Evolutionary conservation across 2,113 vertebrate species (phyloP).

Genomic region (Cheirogaleus medius): DNA sequence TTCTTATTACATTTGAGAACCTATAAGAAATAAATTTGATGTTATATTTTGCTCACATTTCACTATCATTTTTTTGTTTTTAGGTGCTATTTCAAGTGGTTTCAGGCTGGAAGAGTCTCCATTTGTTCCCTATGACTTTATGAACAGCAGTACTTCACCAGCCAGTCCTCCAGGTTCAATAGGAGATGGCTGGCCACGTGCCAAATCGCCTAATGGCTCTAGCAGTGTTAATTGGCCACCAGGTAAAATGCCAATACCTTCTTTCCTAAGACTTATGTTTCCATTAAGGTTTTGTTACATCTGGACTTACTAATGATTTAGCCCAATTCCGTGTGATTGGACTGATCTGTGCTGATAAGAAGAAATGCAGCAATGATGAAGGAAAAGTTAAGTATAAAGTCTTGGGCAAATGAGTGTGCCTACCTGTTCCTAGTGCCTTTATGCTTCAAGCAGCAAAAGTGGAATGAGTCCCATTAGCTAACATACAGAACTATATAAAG

Average conservation of each 20-base stretch:
- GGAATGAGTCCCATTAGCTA: rapidly evolving
- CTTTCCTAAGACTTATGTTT: rapidly evolving
- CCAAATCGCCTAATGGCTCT: slow-evolving; percentile 99
- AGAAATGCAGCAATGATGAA: neutral
- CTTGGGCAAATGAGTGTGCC: neutral
- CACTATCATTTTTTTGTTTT: rapidly evolving
- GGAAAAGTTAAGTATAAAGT: no score
- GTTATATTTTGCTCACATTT: neutral
- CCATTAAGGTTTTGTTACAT: rapidly evolving
- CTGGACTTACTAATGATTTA: neutral
- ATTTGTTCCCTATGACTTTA: slow-evolving; percentile 95
- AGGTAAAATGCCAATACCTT: slow-evolving; percentile 79
- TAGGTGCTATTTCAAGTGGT: slow-evolving; percentile 98
- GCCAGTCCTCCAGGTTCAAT: slow-evolving; percentile 97
- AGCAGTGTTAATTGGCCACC: slow-evolving; percentile 98
- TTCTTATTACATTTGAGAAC: neutral
- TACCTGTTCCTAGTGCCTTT: no score
- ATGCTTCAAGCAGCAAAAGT: neutral
- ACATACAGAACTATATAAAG: neutral
- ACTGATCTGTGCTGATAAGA: no score
- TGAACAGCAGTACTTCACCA: slow-evolving; percentile 95
- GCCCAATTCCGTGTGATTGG: neutral
- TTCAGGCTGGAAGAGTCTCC: slow-evolving; percentile 97
- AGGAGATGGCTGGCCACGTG: slow-evolving; percentile 99
- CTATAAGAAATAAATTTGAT: neutral